Base-by-base conservation (phyloP, 2,797 vertebrate genomes). In the Artibeus lituratus region DNA sequence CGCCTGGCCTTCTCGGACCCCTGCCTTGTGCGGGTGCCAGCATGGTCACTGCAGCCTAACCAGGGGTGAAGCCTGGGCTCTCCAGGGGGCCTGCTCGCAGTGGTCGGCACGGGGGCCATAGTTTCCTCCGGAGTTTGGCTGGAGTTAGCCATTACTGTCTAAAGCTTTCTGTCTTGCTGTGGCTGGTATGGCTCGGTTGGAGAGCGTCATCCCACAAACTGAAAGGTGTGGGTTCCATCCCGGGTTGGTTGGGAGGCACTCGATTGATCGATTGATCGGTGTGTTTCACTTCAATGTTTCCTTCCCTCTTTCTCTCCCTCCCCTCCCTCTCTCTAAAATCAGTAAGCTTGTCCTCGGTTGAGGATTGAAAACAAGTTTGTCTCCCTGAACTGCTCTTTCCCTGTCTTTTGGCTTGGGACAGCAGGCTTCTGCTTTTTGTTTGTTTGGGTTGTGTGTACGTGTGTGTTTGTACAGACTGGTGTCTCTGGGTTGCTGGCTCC, bases 201-300 rank as follows among this genome's bases (percentile, higher is more conserved):
- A 62, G 24, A 12, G 11, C 5, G 12, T 32, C 59, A 15, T 14
- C 59, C 59, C 26, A 14, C 29, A 62, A 0, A 32, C 11, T 5
- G 26, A 62, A 62, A 62, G 59, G 59, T 62, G 22, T 21, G 29
- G 59, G 59, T 32, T 62, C 29, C 11, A 4, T 62, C 59, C 59
- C 2, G 10, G 24, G 57, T 29, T 12, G 10, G 59, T 6, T 62
- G 26, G 26, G 26, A 32, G 59, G 59, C 59, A 62, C 22, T 26
- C 11, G n/a, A n/a, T n/a, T n/a, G 5, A 7, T 26, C 11, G n/a
- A n/a, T n/a, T n/a, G 5, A 7, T 29, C 2, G 5, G 5, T 62
- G 59, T 62, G 12, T 62, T 11, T 29, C 59, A 32, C 59, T 14
- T 62, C 59, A 62, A 5, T 32, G 29, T 62, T 29, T 59, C 57